Conservation (phyloP, 2,113 vertebrate species). For the Vulpes lagopus region DNA sequence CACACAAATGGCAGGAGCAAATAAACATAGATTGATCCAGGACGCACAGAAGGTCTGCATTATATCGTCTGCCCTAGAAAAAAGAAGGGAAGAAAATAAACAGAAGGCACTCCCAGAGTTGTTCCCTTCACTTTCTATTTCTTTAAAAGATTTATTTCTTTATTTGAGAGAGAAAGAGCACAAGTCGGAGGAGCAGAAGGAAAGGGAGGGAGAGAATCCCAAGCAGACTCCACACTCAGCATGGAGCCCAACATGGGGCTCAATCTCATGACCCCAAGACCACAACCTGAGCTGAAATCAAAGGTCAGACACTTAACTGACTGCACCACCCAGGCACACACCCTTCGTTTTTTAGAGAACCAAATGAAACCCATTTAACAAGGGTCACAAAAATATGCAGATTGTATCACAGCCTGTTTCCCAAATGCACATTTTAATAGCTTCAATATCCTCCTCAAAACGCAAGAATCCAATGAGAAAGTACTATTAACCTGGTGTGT, state of each 20-base stretch:
- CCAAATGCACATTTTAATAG: slow-evolving; percentile 49
- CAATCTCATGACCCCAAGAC: neutral
- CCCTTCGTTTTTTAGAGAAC: neutral
- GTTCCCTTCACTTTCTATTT: neutral
- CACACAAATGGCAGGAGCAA: slow-evolving; percentile 70
- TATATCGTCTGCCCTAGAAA: neutral
- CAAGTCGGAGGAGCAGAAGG: neutral
- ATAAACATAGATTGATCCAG: slow-evolving; percentile 64
- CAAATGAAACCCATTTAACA: slow-evolving; percentile 38
- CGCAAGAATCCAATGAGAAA: slow-evolving; percentile 75
- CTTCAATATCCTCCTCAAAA: slow-evolving; percentile 58
- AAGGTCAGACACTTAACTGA: neutral
- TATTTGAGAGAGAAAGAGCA: neutral
- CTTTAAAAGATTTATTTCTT: neutral
- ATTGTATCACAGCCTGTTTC: neutral
- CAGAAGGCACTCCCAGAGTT: neutral
- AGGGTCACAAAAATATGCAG: slow-evolving; percentile 13
- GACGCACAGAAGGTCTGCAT: neutral
- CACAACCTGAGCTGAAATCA: neutral
- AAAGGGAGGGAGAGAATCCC: neutral
- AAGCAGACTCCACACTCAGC: neutral
- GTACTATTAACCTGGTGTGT: slow-evolving; percentile 39
- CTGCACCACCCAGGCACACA: neutral
- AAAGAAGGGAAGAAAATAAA: neutral
- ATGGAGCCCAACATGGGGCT: neutral